Conservation (phyloP, 2,888 invertebrate species). For the Trachelus troglodyta region DNA sequence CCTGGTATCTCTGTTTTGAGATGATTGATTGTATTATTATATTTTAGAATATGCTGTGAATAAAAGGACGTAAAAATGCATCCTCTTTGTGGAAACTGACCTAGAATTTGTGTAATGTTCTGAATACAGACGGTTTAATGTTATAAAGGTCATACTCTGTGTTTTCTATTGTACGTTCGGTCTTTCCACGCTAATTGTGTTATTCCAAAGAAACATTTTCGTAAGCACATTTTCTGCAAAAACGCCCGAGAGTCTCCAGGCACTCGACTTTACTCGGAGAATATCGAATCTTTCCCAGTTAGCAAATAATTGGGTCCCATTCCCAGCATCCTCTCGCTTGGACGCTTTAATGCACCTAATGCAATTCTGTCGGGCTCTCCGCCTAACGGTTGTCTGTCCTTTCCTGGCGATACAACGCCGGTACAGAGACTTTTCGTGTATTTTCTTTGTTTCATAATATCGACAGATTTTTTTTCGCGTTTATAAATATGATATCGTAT, state of each 20-base stretch:
- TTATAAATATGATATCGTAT: background rate
- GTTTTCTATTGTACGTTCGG: background rate
- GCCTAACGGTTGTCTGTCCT: conserved; percentile 46
- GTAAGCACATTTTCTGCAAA: background rate
- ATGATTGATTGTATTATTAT: background rate
- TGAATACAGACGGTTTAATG: background rate
- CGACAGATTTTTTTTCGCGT: background rate
- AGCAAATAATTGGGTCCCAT: conserved; percentile 49
- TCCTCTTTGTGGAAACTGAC: background rate
- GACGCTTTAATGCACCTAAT: conserved; percentile 53
- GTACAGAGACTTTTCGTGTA: conserved; percentile 15
- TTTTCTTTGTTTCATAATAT: background rate
- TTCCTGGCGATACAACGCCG: conserved; percentile 46
- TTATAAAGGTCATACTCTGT: background rate
- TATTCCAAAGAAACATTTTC: background rate
- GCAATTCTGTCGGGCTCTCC: conserved; percentile 51
- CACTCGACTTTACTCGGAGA: conserved; percentile 26
- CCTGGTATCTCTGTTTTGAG: background rate
- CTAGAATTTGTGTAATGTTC: background rate
- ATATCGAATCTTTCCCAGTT: conserved; percentile 42
- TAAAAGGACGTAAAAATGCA: background rate
- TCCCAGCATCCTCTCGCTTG: conserved; percentile 34
- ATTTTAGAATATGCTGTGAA: background rate
- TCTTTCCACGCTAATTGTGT: background rate
- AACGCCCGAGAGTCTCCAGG: background rate